Percentiles rank a stretch among this genome's conserved stretches.
Evolutionary conservation across 2,888 invertebrate species (phyloP).

Genomic region (Drosophila robusta): DNA sequence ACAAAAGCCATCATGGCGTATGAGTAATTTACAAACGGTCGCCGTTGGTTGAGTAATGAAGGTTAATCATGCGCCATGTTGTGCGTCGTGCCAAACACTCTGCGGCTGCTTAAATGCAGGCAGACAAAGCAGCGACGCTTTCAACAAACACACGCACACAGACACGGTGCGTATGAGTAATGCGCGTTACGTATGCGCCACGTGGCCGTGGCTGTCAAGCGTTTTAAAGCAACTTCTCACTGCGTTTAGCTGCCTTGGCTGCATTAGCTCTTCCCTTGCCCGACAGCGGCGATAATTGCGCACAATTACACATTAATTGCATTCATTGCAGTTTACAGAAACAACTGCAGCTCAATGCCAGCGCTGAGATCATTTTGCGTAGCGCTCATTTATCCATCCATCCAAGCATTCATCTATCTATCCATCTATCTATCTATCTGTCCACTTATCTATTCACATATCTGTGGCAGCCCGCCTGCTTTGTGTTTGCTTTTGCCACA

Average conservation of each 20-base stretch:
- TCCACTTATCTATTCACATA: slow-evolving; percentile 17
- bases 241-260: slow-evolving; percentile 1
- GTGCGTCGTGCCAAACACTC: slow-evolving; percentile 53
- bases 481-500: slow-evolving; percentile 43
- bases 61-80: slow-evolving; percentile 72
- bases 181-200: slow-evolving; percentile 67
- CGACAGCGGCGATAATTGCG: slow-evolving; percentile 62
- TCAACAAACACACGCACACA: slow-evolving; percentile 15
- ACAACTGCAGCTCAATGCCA: slow-evolving; percentile 46
- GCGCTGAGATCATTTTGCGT: slow-evolving; percentile 62
- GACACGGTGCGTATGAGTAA: slow-evolving; percentile 70
- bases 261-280: not conserved
- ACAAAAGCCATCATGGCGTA: slow-evolving; percentile 57
- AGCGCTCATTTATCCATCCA: slow-evolving; percentile 24
- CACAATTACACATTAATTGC: slow-evolving; percentile 79
- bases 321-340: slow-evolving; percentile 53
- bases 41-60: slow-evolving; percentile 57
- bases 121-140: slow-evolving; percentile 34
- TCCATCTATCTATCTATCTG: slow-evolving; percentile 8
- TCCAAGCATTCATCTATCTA: slow-evolving; percentile 8
- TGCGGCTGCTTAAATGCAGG: slow-evolving; percentile 41
- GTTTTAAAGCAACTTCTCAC: slow-evolving; percentile 2
- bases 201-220: slow-evolving; percentile 49
- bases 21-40: slow-evolving; percentile 63
- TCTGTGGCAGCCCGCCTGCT: slow-evolving; percentile 44